phyloP scores from a whole-genome alignment of 2,888 invertebrate species.

The Volucella bombylans region DNA sequence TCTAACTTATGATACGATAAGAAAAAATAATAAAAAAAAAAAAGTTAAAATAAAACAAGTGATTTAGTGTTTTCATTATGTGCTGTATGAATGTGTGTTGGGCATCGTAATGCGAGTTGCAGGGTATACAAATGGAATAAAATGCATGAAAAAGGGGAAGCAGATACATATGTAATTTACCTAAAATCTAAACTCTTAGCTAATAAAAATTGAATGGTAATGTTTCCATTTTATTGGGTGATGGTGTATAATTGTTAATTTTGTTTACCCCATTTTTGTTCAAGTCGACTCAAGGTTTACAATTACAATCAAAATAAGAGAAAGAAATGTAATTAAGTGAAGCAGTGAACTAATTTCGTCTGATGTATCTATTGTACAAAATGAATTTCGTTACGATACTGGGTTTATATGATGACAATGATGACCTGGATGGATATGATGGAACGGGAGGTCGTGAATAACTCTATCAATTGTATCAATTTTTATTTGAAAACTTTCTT shows the following conservation, averaged over 20 bases:
- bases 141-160: neutral
- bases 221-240: conserved; percentile 26
- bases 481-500: conserved; percentile 9
- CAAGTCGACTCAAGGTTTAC: conserved; percentile 11
- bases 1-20: conserved; percentile 13
- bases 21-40: conserved; percentile 11
- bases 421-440: conserved; percentile 55
- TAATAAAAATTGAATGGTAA: conserved; percentile 35
- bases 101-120: neutral
- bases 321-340: conserved; percentile 22
- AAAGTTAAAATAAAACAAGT: conserved; percentile 6
- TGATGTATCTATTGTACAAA: conserved; percentile 42
- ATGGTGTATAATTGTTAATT: conserved; percentile 1
- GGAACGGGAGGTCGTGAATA: conserved; percentile 72
- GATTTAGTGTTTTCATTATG: neutral
- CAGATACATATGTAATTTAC: conserved; percentile 7
- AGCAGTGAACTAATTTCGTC: conserved; percentile 13
- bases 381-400: conserved; percentile 48
- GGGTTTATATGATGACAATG: conserved; percentile 53
- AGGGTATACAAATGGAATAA: conserved; percentile 2
- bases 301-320: conserved; percentile 15
- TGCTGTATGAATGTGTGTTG: neutral
- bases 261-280: neutral
- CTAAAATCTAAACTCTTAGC: conserved; percentile 47
- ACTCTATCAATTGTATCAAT: conserved; percentile 46